Conservation (phyloP, 2,797 vertebrate genomes). For the Cyclopterus lumpus region DNA sequence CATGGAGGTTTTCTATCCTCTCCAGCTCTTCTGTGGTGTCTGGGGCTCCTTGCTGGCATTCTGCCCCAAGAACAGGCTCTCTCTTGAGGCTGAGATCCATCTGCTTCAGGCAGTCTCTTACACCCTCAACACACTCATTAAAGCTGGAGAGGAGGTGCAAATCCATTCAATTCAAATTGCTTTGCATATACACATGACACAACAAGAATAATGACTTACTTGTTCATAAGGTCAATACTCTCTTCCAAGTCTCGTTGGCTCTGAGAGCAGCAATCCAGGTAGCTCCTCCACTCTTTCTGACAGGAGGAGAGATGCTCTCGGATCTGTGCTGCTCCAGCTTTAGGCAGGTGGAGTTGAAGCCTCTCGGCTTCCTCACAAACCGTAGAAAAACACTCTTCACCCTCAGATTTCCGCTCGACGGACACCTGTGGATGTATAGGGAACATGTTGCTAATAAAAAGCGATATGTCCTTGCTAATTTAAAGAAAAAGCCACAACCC, state of each 20-base stretch:
- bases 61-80: conserved; percentile 82
- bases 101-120: conserved; percentile 89
- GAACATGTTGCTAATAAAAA: background rate
- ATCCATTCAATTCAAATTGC: conserved; percentile 19
- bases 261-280: conserved; percentile 86
- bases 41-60: conserved; percentile 84
- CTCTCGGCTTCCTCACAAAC: conserved; percentile 88
- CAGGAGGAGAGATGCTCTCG: conserved; percentile 89
- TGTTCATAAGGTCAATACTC: conserved; percentile 83
- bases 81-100: conserved; percentile 88
- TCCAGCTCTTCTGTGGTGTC: conserved; percentile 90
- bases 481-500: background rate
- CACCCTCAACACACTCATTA: conserved; percentile 85
- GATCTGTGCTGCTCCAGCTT: conserved; percentile 84
- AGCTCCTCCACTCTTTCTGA: conserved; percentile 88
- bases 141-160: conserved; percentile 80
- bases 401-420: conserved; percentile 82
- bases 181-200: conserved; percentile 13
- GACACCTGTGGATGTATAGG: conserved; percentile 78
- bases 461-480: background rate
- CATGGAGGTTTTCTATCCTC: conserved; percentile 90
- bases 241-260: conserved; percentile 87
- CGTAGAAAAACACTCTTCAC: conserved; percentile 84
- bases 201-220: conserved; percentile 64
- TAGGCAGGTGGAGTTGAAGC: conserved; percentile 87